Percentiles rank a stretch among this genome's conserved stretches.
phyloP scores from a whole-genome alignment of 2,113 vertebrate genomes.

The Trematocara nigrifrons region DNA sequence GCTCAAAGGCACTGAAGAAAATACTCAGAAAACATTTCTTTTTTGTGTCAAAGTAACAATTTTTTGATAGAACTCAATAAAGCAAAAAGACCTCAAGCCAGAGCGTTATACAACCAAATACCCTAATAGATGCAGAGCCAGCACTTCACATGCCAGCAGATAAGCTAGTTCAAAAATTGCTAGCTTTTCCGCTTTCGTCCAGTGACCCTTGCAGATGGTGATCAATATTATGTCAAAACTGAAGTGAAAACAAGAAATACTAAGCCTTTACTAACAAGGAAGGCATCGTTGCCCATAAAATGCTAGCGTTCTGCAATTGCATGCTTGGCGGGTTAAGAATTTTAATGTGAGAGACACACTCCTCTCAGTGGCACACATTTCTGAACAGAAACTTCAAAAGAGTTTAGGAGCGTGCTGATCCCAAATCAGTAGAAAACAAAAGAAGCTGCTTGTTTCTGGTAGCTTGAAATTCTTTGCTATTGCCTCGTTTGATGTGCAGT shows the following conservation, averaged over 20 bases:
- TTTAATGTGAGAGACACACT: background rate
- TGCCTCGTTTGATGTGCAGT: background rate
- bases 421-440: background rate
- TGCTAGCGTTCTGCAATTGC: background rate
- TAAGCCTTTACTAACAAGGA: background rate
- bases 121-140: background rate
- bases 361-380: background rate
- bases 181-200: background rate
- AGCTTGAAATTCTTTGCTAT: background rate
- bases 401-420: background rate
- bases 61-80: background rate
- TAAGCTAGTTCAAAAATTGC: background rate
- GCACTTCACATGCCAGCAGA: background rate
- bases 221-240: background rate
- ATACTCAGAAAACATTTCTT: background rate
- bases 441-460: background rate
- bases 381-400: background rate
- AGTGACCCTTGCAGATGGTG: background rate
- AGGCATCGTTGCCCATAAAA: background rate
- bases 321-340: background rate
- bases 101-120: background rate
- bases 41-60: background rate
- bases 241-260: background rate
- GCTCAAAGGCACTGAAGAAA: background rate
- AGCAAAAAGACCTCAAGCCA: background rate